Evolutionary conservation across 2,888 invertebrate genomes (phyloP), one percentile per base, ranked within the genome.

Genomic region (Dryadula phaetusa): DNA sequence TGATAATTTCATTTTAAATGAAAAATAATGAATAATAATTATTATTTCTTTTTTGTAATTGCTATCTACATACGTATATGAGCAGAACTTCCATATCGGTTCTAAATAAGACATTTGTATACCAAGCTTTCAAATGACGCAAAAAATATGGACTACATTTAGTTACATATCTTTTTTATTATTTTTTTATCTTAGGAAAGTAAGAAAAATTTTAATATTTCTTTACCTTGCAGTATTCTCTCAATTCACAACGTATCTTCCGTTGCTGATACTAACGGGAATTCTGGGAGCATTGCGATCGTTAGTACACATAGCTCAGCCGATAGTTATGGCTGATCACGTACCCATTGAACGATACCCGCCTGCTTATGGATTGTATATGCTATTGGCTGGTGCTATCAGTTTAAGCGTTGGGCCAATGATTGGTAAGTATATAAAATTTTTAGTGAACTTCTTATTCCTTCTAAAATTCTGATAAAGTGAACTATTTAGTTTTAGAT

Each of bases 301-400:
- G 0, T 88, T 95, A 72, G 90, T 95, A 6, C 93, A 94, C 72
- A 95, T 95, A 28, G 94, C 95, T 0, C 93, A 95, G 74, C 94
- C 95, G 0, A 88, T 95, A 62, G 95, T 95, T 0, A 91, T 95
- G 73, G 94, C 95, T 0, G 95, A 95, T 72, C 93, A 95, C 68
- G 93, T 95, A 34, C 92, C 92, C 0, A 93, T 94, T 40, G 94
- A 95, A 67, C 91, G 94, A 75, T 95, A 95, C 69, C 94, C 95
- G 2, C 93, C 95, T 0, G 95, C 95, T 0, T 95, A 95, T 76
- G 95, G 95, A 0, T 84, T 95, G 12, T 95, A 93, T 74, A 95
- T 95, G 89, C 88, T 95, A 16, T 84, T 95, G 18, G 94, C 93
- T 74, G 95, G 95, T 10, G 84, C 87, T 2, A 88, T 95, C 53